Evolutionary conservation across 2,888 invertebrate genomes (phyloP).

Genomic region (Cetonia aurata): DNA sequence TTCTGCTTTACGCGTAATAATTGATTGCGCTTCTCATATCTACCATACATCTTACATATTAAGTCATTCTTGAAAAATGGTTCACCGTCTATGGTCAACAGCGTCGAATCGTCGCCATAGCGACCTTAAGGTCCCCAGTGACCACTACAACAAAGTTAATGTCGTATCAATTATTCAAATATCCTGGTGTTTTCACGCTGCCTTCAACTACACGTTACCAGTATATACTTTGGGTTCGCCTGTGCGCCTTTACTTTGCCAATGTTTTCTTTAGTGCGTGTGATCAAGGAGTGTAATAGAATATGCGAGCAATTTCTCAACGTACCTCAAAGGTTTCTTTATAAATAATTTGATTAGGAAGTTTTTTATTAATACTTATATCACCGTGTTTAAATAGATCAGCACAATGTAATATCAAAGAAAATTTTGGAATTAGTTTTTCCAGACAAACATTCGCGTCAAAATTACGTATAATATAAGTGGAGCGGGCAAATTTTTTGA

Average conservation of each 20-base stretch:
- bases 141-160: conserved; percentile 53
- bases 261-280: conserved; percentile 42
- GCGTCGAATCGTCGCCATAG: conserved; percentile 61
- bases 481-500: conserved; percentile 3
- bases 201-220: conserved; percentile 41
- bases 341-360: neutral
- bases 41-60: too few relatives aligned
- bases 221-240: conserved; percentile 20
- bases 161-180: conserved; percentile 64
- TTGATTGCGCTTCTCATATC: too few relatives aligned
- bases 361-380: neutral
- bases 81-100: conserved; percentile 39
- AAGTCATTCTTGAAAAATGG: too few relatives aligned
- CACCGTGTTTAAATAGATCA: neutral
- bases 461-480: conserved; percentile 4
- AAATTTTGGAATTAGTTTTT: neutral
- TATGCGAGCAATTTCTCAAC: conserved; percentile 14
- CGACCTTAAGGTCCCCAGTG: conserved; percentile 57
- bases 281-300: conserved; percentile 28
- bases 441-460: neutral
- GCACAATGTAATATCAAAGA: neutral
- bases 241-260: conserved; percentile 35
- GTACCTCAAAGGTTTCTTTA: conserved; percentile 12
- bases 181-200: conserved; percentile 60
- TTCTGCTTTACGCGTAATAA: too few relatives aligned